Conservation (phyloP, 2,113 vertebrate genomes). For the Brachionichthys hirsutus region DNA sequence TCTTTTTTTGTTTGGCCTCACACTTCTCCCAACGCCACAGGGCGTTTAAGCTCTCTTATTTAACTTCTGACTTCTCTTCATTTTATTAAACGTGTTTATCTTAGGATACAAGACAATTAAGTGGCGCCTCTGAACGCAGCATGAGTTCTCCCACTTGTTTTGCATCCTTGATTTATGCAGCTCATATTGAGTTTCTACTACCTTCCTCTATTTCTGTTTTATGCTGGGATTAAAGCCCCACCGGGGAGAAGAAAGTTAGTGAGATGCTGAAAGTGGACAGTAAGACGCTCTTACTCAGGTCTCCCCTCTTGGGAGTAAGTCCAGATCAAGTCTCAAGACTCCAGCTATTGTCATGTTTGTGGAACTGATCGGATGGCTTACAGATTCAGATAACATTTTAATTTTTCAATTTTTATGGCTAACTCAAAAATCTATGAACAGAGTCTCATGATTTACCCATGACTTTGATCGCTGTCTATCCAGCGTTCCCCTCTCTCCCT, state of each 20-base stretch:
- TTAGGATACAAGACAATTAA: slow-evolving; percentile 52
- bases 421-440: too few species aligned
- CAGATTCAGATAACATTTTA: too few species aligned
- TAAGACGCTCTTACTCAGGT: neutral
- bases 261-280: slow-evolving; percentile 1
- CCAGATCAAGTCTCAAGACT: too few species aligned
- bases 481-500: slow-evolving; percentile 2
- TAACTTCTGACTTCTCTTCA: slow-evolving; percentile 1
- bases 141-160: slow-evolving; percentile 23
- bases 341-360: too few species aligned
- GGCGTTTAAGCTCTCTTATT: neutral
- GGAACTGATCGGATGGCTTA: too few species aligned
- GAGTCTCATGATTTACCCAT: too few species aligned
- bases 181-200: slow-evolving; percentile 23
- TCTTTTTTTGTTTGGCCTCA: neutral
- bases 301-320: too few species aligned
- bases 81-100: slow-evolving; percentile 48
- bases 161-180: slow-evolving; percentile 25
- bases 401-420: too few species aligned
- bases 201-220: slow-evolving; percentile 12
- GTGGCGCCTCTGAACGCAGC: slow-evolving; percentile 37
- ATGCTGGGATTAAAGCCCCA: slow-evolving; percentile 5
- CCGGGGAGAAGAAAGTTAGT: neutral
- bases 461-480: slow-evolving; percentile 49
- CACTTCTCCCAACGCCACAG: neutral